Evolutionary conservation across 2,113 vertebrate genomes (phyloP), one percentile per base, ranked within the genome.

Genomic region (Chascanopsetta lugubris): DNA sequence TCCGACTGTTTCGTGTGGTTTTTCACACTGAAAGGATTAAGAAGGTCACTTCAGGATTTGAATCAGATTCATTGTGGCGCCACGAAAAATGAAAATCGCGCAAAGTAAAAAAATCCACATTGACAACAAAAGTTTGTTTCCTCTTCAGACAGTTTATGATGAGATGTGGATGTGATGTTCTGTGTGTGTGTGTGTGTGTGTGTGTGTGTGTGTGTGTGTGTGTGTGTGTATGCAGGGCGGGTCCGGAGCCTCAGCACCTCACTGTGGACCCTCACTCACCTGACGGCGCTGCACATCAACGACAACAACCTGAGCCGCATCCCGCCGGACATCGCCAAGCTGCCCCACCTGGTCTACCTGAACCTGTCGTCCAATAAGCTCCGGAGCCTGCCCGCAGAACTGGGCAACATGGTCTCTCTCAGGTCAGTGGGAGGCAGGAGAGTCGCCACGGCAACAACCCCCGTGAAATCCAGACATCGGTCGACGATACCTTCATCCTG

Each of bases 391-490:
- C 97, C 97, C 89, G 95, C 96, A 88, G 97, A 99, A 89, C 93
- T 99, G 91, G 97, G 97, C 93, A 97, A 98, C 90, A 98, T 99
- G 95, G 97, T 98, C 77, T 96, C 96, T 94, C 97, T 99, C 97
- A 99, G 97, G 97, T 99, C 60, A 88, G 91, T 15, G 4, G 22
- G n/a, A n/a, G n/a, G n/a, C n/a, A n/a, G n/a, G n/a, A n/a, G n/a
- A n/a, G n/a, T n/a, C n/a, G n/a, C n/a, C n/a, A n/a, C n/a, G n/a
- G n/a, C n/a, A n/a, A n/a, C n/a, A n/a, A n/a, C n/a, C n/a, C n/a
- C n/a, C n/a, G n/a, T n/a, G n/a, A n/a, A n/a, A n/a, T n/a, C n/a
- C n/a, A n/a, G n/a, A n/a, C n/a, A n/a, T n/a, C n/a, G n/a, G n/a
- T n/a, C n/a, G n/a, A n/a, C n/a, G n/a, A n/a, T n/a, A n/a, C n/a